Percentiles rank a stretch among this genome's conserved stretches.
phyloP scores from a whole-genome alignment of 2,888 invertebrate genomes.

The Orchesellides sinensis region DNA sequence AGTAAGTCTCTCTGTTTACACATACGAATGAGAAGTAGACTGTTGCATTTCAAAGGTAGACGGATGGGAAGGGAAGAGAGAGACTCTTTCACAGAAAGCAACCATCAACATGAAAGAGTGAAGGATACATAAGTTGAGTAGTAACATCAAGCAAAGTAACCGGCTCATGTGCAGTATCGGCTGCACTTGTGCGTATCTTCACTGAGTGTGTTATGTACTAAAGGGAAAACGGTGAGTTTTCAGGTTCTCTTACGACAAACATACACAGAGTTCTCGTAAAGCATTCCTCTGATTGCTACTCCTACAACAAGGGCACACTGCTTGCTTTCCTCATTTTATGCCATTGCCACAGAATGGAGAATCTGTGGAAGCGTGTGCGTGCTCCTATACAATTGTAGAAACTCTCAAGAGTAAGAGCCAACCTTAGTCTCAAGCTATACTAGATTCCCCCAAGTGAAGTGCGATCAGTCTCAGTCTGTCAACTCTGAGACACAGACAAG shows the following conservation, averaged over 20 bases:
- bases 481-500: constrained; percentile 66
- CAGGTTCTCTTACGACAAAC: constrained; percentile 17
- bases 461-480: constrained; percentile 66
- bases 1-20: constrained; percentile 39
- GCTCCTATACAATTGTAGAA: constrained; percentile 1
- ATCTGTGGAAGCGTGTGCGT: background rate
- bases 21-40: constrained; percentile 33
- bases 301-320: background rate
- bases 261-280: background rate
- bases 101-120: constrained; percentile 19
- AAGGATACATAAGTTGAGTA: background rate
- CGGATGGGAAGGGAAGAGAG: constrained; percentile 14
- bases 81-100: constrained; percentile 24
- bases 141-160: constrained; percentile 32
- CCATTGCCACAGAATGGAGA: background rate
- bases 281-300: constrained; percentile 18
- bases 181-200: constrained; percentile 21
- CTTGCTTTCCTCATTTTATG: background rate
- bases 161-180: constrained; percentile 53
- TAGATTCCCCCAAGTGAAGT: constrained; percentile 46
- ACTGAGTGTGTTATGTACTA: background rate
- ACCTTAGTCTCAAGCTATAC: constrained; percentile 25
- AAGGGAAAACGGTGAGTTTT: background rate
- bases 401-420: background rate
- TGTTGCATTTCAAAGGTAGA: constrained; percentile 57